A percentile compares a stretch with the other conserved stretches of the same genome.
phyloP scores from a whole-genome alignment of 2,797 vertebrate species.

The Phoxinus dragarum region DNA sequence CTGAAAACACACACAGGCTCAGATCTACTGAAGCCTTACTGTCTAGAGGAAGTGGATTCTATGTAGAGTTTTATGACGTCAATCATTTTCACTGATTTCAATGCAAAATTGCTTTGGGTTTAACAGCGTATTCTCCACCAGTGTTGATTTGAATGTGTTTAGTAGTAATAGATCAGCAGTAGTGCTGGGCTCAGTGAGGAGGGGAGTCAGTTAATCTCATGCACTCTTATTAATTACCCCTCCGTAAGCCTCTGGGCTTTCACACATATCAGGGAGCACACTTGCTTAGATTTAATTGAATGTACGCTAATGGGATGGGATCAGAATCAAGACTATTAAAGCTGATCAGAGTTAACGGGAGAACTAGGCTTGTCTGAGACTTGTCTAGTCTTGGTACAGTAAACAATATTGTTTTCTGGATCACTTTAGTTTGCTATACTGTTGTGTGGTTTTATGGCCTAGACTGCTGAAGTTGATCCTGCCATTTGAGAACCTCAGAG shows the following conservation, averaged over 20 bases:
- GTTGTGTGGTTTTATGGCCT: not conserved
- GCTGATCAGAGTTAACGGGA: slow-evolving; percentile 62
- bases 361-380: slow-evolving; percentile 64
- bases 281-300: slow-evolving; percentile 73
- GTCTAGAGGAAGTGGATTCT: not conserved
- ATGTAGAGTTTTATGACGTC: not conserved
- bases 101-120: not conserved
- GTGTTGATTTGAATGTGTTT: slow-evolving; percentile 21
- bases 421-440: not conserved
- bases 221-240: slow-evolving; percentile 77
- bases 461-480: slow-evolving; percentile 38
- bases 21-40: not conserved
- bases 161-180: not conserved
- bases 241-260: slow-evolving; percentile 72
- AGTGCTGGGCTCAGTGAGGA: slow-evolving; percentile 62
- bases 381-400: slow-evolving; percentile 63
- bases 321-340: slow-evolving; percentile 70
- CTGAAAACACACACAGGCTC: not conserved
- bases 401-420: slow-evolving; percentile 49
- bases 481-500: not conserved
- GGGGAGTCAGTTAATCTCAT: slow-evolving; percentile 69
- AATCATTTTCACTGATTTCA: not conserved
- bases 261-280: slow-evolving; percentile 61
- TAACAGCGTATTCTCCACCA: not conserved
- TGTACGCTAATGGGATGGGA: slow-evolving; percentile 66